phyloP scores from a whole-genome alignment of 2,113 vertebrate species.

The Genyomyrus donnyi region DNA sequence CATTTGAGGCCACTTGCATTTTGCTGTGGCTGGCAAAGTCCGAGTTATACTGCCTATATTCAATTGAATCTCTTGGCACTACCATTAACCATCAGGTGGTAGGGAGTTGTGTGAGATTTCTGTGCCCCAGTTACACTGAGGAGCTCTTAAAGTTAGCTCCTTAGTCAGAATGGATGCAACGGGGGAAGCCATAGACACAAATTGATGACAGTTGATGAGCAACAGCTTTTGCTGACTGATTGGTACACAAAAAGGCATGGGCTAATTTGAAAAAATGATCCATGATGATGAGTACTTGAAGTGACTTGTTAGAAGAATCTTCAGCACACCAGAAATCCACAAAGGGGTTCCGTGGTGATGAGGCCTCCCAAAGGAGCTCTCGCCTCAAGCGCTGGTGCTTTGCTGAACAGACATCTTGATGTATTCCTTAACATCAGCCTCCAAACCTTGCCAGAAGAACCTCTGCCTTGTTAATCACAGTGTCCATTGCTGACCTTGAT shows the following conservation, averaged over 20 bases:
- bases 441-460: not conserved
- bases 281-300: conserved; percentile 22
- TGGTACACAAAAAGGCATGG: conserved; percentile 12
- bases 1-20: not conserved
- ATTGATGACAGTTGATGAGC: conserved; percentile 4
- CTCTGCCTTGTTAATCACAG: not conserved
- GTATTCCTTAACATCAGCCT: not conserved
- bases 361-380: conserved; percentile 11
- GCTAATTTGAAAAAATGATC: conserved; percentile 23
- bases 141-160: not conserved
- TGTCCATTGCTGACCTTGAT: not conserved
- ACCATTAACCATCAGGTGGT: conserved; percentile 16
- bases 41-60: not conserved
- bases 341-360: conserved; percentile 18
- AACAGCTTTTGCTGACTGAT: conserved; percentile 9
- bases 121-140: conserved; percentile 17
- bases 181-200: not conserved
- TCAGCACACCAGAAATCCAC: conserved; percentile 15
- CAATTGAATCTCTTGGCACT: not conserved
- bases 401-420: not conserved
- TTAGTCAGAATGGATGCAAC: not conserved
- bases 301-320: conserved; percentile 4
- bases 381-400: not conserved
- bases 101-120: conserved; percentile 13
- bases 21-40: not conserved